Evolutionary conservation across 2,797 vertebrate genomes (phyloP).

Genomic region (Macrochelys suwanniensis): DNA sequence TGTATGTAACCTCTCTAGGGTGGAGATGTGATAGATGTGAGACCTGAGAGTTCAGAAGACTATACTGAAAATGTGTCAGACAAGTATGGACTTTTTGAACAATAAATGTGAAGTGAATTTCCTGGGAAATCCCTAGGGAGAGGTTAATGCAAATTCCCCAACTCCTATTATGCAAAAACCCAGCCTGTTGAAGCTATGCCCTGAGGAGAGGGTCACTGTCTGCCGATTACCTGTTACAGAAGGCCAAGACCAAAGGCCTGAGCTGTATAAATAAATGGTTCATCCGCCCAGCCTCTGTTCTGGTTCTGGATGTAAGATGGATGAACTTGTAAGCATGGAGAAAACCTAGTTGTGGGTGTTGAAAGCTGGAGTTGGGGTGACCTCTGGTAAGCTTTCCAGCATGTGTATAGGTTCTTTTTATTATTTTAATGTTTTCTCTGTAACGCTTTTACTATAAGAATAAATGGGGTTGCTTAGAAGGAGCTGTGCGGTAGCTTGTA

Average conservation of each 20-base stretch:
- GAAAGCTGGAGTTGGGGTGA: not conserved
- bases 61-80: not conserved
- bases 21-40: not conserved
- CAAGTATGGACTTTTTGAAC: not conserved
- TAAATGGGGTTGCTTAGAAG: not conserved
- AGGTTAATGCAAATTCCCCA: not conserved
- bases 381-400: not conserved
- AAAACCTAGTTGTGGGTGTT: not conserved
- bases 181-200: not conserved
- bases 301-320: not conserved
- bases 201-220: too few species aligned
- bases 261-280: not conserved
- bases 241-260: not conserved
- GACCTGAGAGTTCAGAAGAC: not conserved
- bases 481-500: not conserved
- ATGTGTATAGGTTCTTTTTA: not conserved
- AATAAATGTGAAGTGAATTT: not conserved
- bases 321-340: not conserved
- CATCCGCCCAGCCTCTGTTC: not conserved
- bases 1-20: not conserved
- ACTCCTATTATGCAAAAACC: not conserved
- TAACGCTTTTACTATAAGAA: not conserved
- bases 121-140: not conserved
- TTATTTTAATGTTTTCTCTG: not conserved
- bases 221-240: not conserved